Evolutionary conservation across 1,140 invertebrate genomes (phyloP).

Genomic region (Argopecten irradians): DNA sequence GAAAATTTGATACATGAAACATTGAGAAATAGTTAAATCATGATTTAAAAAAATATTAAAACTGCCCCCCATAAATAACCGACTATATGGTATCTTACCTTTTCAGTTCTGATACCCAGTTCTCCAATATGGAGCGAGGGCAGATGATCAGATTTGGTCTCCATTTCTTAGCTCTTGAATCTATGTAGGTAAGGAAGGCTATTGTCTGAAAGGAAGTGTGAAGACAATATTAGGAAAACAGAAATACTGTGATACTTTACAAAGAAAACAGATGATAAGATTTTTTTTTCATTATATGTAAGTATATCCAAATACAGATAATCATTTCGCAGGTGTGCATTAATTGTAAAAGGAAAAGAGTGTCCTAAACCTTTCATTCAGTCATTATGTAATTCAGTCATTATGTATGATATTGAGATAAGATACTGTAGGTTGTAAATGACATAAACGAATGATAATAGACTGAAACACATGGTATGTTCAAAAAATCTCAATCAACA

Average conservation of each 20-base stretch:
- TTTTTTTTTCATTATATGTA: too few species aligned
- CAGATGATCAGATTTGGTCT: conserved; percentile 72
- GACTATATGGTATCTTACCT: conserved; percentile 62
- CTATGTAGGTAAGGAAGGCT: conserved; percentile 69
- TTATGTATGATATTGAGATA: too few species aligned
- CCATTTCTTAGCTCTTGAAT: conserved; percentile 51
- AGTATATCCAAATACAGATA: too few species aligned
- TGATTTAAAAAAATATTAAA: not conserved
- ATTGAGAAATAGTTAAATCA: too few species aligned
- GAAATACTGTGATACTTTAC: too few species aligned
- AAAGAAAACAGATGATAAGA: too few species aligned
- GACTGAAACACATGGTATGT: not conserved
- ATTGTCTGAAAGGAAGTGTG: conserved; percentile 76
- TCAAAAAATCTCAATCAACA: not conserved
- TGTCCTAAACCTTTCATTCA: too few species aligned
- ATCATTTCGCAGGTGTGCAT: too few species aligned
- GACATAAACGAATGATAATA: not conserved
- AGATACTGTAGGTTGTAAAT: too few species aligned
- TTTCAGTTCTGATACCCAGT: conserved; percentile 75
- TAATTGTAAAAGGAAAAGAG: too few species aligned
- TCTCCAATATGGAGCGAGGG: conserved; percentile 75
- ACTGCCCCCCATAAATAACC: not conserved
- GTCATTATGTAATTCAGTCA: too few species aligned
- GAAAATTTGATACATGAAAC: not conserved
- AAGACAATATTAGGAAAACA: too few species aligned